A percentile compares a stretch with the other conserved stretches of the same genome.
phyloP scores from a whole-genome alignment of 2,113 vertebrate genomes.

The Chauna torquata region DNA sequence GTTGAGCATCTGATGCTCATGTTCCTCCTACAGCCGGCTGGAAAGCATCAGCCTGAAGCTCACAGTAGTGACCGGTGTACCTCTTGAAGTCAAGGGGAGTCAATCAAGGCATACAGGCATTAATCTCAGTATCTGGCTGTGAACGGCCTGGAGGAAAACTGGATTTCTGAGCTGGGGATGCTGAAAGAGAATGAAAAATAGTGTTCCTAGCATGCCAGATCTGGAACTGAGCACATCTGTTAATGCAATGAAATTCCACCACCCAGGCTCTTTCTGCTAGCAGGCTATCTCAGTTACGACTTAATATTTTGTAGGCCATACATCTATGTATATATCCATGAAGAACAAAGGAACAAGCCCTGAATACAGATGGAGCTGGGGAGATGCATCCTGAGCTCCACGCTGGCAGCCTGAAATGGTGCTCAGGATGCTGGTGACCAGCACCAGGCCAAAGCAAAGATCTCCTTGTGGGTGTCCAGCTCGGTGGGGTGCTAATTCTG shows the following conservation, averaged over 20 bases:
- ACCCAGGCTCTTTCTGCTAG: not conserved
- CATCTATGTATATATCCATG: not conserved
- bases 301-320: not conserved
- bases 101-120: not conserved
- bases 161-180: not conserved
- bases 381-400: not conserved
- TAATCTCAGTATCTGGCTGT: not conserved
- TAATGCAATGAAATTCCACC: not conserved
- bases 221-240: not conserved
- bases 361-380: not conserved
- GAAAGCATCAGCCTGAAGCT: not conserved
- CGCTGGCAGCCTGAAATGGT: fast-evolving
- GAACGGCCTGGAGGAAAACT: not conserved
- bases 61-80: fast-evolving
- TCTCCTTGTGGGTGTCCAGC: not conserved
- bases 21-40: fast-evolving
- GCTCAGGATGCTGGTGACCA: too few species aligned
- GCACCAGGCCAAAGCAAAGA: not conserved
- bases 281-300: not conserved
- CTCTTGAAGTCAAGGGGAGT: not conserved
- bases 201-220: too few species aligned
- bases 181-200: not conserved
- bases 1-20: not conserved
- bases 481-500: not conserved
- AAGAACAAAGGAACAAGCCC: not conserved